Evolutionary conservation across 1,140 invertebrate genomes (phyloP).

Genomic region (Drosophila nannoptera): DNA sequence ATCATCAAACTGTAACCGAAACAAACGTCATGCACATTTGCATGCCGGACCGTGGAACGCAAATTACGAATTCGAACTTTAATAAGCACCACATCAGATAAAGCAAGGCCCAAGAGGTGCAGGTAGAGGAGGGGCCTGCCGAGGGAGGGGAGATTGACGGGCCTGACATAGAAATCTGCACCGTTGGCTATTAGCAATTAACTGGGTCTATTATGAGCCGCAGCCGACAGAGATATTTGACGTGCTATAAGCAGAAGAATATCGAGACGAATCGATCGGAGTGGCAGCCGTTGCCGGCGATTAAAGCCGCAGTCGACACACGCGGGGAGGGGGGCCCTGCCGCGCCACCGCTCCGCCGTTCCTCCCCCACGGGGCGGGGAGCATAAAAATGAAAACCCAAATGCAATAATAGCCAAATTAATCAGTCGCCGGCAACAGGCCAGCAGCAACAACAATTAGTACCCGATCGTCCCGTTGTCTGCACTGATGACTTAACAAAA

Average conservation of each 20-base stretch:
- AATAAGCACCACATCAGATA: conserved; percentile 59
- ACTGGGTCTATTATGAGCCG: conserved; percentile 75
- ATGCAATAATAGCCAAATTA: conserved; percentile 78
- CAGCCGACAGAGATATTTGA: conserved; percentile 69
- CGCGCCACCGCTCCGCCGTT: no score
- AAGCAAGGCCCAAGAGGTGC: not conserved
- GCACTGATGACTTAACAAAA: conserved; percentile 75
- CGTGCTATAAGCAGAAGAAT: conserved; percentile 77
- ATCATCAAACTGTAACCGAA: conserved; percentile 72
- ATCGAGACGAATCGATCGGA: conserved; percentile 75
- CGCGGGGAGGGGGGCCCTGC: not conserved
- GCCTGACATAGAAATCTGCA: conserved; percentile 75
- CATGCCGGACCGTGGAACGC: conserved; percentile 60
- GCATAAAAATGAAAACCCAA: conserved; percentile 76
- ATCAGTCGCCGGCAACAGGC: conserved; percentile 76
- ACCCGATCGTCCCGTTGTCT: conserved; percentile 58
- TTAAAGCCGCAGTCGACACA: conserved; percentile 35
- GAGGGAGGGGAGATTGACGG: conserved; percentile 50
- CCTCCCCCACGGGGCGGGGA: conserved; percentile 38
- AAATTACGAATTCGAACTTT: conserved; percentile 72
- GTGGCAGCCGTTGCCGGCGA: conserved; percentile 43
- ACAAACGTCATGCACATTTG: conserved; percentile 75
- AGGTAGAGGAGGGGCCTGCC: not conserved
- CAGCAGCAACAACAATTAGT: conserved; percentile 55
- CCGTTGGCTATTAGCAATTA: conserved; percentile 78